phyloP scores from a whole-genome alignment of 2,113 vertebrate species.

The Etheostoma cragini region DNA sequence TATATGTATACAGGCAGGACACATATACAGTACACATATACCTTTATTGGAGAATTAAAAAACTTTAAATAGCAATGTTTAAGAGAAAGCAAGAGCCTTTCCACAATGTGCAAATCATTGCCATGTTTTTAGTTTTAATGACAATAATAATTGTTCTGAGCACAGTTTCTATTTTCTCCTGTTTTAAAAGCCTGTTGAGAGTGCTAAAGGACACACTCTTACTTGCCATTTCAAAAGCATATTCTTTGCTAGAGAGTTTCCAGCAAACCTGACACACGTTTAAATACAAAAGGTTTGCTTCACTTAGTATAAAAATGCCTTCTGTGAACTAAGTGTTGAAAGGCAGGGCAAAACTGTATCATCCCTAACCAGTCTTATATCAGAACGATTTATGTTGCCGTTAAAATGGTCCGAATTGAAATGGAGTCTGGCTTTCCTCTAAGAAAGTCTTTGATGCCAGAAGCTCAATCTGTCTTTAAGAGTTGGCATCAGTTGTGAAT shows the following conservation, averaged over 20 bases:
- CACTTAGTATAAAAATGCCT: conserved; percentile 31
- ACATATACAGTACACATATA: conserved; percentile 58
- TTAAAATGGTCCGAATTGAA: conserved; percentile 40
- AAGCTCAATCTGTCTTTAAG: conserved; percentile 57
- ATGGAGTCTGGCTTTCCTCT: conserved; percentile 37
- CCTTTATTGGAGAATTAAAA: conserved; percentile 58
- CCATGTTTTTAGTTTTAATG: conserved; percentile 49
- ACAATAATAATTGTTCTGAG: conserved; percentile 36
- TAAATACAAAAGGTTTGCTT: conserved; percentile 14
- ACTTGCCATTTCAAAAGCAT: conserved; percentile 32
- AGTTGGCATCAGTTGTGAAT: conserved; percentile 54
- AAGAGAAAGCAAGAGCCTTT: conserved; percentile 62
- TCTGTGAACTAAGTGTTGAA: conserved; percentile 42
- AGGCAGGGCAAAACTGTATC: conserved; percentile 19
- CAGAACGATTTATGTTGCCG: conserved; percentile 13
- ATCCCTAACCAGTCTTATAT: conserved; percentile 11
- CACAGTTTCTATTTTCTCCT: conserved; percentile 44
- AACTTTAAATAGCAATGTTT: conserved; percentile 41
- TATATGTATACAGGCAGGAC: conserved; percentile 62
- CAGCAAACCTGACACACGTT: conserved; percentile 39
- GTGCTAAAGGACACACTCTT: conserved; percentile 64
- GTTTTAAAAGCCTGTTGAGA: conserved; percentile 58
- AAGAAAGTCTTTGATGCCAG: conserved; percentile 44
- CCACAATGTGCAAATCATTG: conserved; percentile 59
- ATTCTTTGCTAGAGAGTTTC: conserved; percentile 30